Evolutionary conservation across 1,140 invertebrate species (phyloP).

Genomic region (Aphelenchoides fujianensis): DNA sequence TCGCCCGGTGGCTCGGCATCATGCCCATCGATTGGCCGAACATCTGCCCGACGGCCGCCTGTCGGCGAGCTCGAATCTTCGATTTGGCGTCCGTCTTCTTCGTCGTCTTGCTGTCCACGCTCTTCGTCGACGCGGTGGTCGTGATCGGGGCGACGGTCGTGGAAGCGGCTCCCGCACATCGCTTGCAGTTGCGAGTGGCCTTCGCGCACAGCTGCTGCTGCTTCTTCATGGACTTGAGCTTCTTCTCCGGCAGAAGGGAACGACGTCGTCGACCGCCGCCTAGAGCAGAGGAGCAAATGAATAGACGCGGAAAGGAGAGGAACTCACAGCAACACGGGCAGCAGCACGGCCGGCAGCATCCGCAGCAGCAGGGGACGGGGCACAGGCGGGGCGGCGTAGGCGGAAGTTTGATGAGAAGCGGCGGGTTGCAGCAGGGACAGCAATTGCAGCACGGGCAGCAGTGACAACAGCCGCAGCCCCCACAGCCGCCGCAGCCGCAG

Average conservation of each 20-base stretch:
- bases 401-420: conserved; percentile 14
- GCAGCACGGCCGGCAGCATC: conserved; percentile 10
- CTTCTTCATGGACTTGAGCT: background rate
- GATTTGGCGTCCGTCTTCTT: background rate
- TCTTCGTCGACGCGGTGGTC: background rate
- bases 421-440: conserved; percentile 12
- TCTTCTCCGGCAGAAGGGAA: background rate
- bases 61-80: conserved; percentile 1
- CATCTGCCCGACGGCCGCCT: conserved; percentile 1
- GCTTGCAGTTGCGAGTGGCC: conserved; percentile 12
- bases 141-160: background rate
- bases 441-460: background rate
- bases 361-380: background rate
- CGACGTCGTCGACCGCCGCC: background rate
- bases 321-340: background rate
- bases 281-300: too few species aligned
- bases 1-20: background rate
- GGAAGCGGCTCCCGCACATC: too few species aligned
- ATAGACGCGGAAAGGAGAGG: too few species aligned
- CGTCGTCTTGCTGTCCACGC: background rate
- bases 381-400: conserved; percentile 18
- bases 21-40: background rate
- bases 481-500: conserved; percentile 18
- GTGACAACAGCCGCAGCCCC: background rate
- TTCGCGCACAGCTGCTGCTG: background rate